Evolutionary conservation across 35 echinoderm and acorn worm species (phyloP), one percentile per base, ranked within the genome.

Genomic region (Acanthaster planci): DNA sequence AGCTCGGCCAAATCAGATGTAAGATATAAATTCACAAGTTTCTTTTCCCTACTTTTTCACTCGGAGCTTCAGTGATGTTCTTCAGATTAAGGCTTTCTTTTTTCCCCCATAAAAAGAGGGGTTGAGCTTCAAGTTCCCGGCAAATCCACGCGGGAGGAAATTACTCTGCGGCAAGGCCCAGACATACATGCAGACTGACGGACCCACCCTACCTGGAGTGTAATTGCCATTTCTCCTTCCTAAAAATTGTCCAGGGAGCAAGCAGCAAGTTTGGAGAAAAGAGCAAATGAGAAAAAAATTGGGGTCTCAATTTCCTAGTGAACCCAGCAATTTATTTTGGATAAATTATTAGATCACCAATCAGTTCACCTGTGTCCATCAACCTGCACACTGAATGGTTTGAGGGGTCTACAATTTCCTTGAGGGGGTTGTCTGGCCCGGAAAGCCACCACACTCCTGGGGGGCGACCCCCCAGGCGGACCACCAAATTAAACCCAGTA

Each of bases 191-290:
- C 19, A 72, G 64, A 72, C 64, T 47, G 42, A 72, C 23, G 26
- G 64, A 72, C 64, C 64, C 64, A 72, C 64, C 64, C 64, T 72
- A 47, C 64, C 64, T 72, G 42, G 21, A 72, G 34, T 34, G 64
- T 72, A 72, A 72, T 72, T 72, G 34, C 64, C 64, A 72, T 72
- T 72, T 72, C 64, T 72, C 64, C 34, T 72, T 72, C 64, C 34
- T 10, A 30, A 34, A 34, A 31, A 26, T 31, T 34, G 34, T 31
- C 26, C 26, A 34, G 64, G 64, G 12, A 34, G 15, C 26, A 67
- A 31, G 30, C 21, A 72, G 64, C 23, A 31, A 26, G 26, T 10
- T 12, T 4, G 10, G 1, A 30, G 23, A 26, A 72, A 36, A 12
- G 30, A 72, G 30, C 23, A 21, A 72, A 31, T 27, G 23, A 29